A percentile compares a stretch with the other conserved stretches of the same genome.
phyloP scores from a whole-genome alignment of 2,888 invertebrate genomes.

The Andricus curvator region DNA sequence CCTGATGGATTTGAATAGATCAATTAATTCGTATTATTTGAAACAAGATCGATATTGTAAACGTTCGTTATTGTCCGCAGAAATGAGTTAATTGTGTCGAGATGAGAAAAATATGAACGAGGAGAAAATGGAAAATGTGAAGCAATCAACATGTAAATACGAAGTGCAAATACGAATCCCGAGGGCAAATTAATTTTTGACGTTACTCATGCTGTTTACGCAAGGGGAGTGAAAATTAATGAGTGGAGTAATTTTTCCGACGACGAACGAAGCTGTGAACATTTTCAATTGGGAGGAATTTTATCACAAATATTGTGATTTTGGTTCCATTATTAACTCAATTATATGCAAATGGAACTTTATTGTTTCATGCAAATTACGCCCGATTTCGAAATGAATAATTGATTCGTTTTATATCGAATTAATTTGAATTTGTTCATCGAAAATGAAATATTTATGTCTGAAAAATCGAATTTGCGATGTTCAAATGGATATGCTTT shows the following conservation, averaged over 20 bases:
- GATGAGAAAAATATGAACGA: conserved; percentile 3
- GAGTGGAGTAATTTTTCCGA: conserved; percentile 10
- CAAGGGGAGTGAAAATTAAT: conserved; percentile 7
- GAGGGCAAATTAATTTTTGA: conserved; percentile 33
- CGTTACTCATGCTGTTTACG: neutral
- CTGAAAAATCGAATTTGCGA: neutral
- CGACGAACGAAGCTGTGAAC: neutral
- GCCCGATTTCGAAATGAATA: neutral
- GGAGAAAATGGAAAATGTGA: conserved; percentile 16
- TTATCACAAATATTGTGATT: neutral
- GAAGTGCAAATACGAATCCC: conserved; percentile 16
- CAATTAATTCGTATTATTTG: neutral
- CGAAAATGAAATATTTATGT: neutral
- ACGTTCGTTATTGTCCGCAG: neutral
- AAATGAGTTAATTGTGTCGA: neutral
- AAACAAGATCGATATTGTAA: neutral
- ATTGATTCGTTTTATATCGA: neutral
- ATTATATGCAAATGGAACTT: neutral
- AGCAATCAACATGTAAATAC: conserved; percentile 36
- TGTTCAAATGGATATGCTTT: neutral
- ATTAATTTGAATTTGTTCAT: neutral
- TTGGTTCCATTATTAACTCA: neutral
- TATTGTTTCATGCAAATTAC: neutral
- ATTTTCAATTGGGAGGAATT: neutral
- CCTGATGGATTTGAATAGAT: neutral